Evolutionary conservation across 2,797 vertebrate genomes (phyloP).

Genomic region (Glyptemys insculpta): DNA sequence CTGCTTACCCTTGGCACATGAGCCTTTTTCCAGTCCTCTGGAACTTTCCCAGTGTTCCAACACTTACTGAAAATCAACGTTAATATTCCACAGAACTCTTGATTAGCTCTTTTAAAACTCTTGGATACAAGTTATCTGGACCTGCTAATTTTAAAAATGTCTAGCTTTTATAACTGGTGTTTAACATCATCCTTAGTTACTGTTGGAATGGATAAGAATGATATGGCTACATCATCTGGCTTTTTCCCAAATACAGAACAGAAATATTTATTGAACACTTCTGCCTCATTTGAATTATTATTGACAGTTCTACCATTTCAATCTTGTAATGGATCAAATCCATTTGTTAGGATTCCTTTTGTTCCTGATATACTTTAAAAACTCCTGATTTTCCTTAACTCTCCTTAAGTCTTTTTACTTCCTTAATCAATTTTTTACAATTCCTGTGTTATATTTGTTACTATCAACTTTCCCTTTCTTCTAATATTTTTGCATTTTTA

Average conservation of each 20-base stretch:
- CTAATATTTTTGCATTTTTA: neutral
- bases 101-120: neutral
- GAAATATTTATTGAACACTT: constrained; percentile 39
- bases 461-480: neutral
- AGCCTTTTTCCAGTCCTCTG: neutral
- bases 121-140: neutral
- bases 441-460: constrained; percentile 2
- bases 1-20: neutral
- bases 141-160: neutral
- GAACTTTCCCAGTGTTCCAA: neutral
- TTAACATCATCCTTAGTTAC: constrained; percentile 55
- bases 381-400: neutral
- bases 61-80: neutral
- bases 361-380: neutral
- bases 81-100: neutral
- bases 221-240: neutral
- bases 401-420: neutral
- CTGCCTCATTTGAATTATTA: constrained; percentile 45
- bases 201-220: neutral
- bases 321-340: neutral
- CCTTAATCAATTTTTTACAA: neutral
- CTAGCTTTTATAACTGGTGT: neutral
- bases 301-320: constrained; percentile 14
- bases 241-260: constrained; percentile 30
- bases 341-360: constrained; percentile 22